Percentiles rank a stretch among this genome's conserved stretches.
phyloP scores from a whole-genome alignment of 2,113 vertebrate species.

The Pithys albifrons region DNA sequence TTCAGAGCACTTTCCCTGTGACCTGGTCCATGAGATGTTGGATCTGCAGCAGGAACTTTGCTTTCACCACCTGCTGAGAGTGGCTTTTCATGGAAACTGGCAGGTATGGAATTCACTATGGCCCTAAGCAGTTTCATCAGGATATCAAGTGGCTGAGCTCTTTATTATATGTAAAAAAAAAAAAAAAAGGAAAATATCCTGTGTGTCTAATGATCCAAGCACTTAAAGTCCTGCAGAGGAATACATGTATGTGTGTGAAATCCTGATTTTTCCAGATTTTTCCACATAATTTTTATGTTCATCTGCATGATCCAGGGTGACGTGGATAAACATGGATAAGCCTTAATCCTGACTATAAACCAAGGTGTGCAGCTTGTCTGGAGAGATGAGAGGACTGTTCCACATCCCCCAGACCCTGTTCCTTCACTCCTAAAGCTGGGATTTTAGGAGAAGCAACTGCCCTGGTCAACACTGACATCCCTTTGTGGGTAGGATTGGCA shows the following conservation, averaged over 20 bases:
- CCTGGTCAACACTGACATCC: fast-evolving
- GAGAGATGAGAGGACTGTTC: background rate
- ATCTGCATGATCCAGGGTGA: background rate
- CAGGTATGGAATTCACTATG: background rate
- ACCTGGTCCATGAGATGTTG: fast-evolving
- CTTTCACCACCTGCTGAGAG: background rate
- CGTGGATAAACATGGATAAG: fast-evolving
- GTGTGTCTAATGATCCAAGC: background rate
- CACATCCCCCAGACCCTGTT: background rate
- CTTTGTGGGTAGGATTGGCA: fast-evolving
- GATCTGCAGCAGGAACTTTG: background rate
- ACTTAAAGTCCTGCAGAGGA: background rate
- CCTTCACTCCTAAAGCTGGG: background rate
- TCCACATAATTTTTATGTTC: background rate
- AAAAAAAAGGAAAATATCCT: background rate
- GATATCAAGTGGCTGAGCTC: background rate
- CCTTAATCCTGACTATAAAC: background rate
- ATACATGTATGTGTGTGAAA: fast-evolving
- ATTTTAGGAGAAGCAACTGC: background rate
- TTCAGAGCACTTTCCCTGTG: background rate
- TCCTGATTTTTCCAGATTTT: background rate
- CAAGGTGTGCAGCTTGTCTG: fast-evolving
- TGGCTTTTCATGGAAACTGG: background rate
- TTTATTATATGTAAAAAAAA: background rate
- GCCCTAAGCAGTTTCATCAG: background rate